A percentile compares a stretch with the other conserved stretches of the same genome.
Conservation (phyloP, 2,888 invertebrate species). For the Drosophila greeni region DNA sequence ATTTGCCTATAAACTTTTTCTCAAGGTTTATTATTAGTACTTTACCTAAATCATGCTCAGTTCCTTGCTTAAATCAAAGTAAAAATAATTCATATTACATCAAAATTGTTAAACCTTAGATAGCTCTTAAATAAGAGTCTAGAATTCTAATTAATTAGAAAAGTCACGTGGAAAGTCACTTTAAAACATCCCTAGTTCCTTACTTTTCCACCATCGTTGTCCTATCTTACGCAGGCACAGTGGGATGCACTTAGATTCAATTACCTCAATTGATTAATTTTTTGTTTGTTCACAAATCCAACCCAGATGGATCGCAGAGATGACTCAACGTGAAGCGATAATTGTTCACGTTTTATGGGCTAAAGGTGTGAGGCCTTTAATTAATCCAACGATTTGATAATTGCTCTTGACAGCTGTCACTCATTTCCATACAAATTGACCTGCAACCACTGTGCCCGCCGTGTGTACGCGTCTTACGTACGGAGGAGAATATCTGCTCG, state of each 20-base stretch:
- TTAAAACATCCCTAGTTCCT: not conserved
- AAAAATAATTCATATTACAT: not conserved
- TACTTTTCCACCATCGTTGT: slow-evolving; percentile 14
- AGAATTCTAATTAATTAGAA: no score
- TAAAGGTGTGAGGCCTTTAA: slow-evolving; percentile 27
- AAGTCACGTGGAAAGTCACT: not conserved
- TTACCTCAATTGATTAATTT: slow-evolving; percentile 46
- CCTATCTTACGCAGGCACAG: slow-evolving; percentile 61
- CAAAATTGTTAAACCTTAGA: not conserved
- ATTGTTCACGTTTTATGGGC: slow-evolving; percentile 9
- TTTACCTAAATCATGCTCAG: not conserved
- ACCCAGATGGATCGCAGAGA: slow-evolving; percentile 14
- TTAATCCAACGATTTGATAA: slow-evolving; percentile 29
- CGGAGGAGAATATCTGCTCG: slow-evolving; percentile 32
- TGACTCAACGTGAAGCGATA: slow-evolving; percentile 22
- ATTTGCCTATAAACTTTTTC: slow-evolving; percentile 2
- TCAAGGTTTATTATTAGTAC: not conserved
- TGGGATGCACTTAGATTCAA: slow-evolving; percentile 38
- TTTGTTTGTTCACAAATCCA: slow-evolving; percentile 23
- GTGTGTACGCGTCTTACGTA: slow-evolving; percentile 60
- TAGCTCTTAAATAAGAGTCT: not conserved
- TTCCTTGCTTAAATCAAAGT: not conserved
- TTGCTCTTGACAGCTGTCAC: slow-evolving; percentile 20
- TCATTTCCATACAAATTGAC: not conserved
- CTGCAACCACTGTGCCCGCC: slow-evolving; percentile 52